Evolutionary conservation across 2,113 vertebrate species (phyloP).

Genomic region (Vicugna pacos): DNA sequence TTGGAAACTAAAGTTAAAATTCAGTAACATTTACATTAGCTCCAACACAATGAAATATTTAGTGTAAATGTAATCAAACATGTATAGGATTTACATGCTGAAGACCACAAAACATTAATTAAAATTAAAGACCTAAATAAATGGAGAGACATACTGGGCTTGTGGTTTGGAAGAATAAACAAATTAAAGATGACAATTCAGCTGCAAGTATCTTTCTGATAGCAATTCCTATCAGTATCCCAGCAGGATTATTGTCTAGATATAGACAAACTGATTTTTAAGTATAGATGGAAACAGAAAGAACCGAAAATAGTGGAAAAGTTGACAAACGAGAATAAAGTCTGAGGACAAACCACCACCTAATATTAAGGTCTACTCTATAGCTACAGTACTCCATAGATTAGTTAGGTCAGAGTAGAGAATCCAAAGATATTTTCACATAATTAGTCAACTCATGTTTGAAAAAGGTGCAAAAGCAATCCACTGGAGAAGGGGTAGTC

Average conservation of each 20-base stretch:
- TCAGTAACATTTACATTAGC: background rate
- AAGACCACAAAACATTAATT: background rate
- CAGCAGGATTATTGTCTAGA: background rate
- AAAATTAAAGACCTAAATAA: background rate
- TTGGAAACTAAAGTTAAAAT: conserved; percentile 15
- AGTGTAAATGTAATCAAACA: background rate
- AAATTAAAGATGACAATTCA: background rate
- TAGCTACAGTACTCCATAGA: background rate
- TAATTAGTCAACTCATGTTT: background rate
- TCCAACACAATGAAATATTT: background rate
- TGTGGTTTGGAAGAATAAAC: background rate
- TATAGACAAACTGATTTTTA: background rate
- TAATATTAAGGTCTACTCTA: background rate
- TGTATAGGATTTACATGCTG: background rate
- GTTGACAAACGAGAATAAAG: background rate
- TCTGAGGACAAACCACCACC: background rate
- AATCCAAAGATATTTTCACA: background rate
- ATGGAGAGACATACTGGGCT: background rate
- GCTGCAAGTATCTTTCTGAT: background rate
- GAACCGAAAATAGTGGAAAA: background rate
- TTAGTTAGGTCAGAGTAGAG: background rate
- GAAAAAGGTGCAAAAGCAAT: background rate
- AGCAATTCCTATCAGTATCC: background rate
- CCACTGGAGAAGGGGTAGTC: background rate
- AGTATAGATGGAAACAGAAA: background rate